Conservation (phyloP, 2,888 invertebrate species). For the Entomobrya proxima region DNA sequence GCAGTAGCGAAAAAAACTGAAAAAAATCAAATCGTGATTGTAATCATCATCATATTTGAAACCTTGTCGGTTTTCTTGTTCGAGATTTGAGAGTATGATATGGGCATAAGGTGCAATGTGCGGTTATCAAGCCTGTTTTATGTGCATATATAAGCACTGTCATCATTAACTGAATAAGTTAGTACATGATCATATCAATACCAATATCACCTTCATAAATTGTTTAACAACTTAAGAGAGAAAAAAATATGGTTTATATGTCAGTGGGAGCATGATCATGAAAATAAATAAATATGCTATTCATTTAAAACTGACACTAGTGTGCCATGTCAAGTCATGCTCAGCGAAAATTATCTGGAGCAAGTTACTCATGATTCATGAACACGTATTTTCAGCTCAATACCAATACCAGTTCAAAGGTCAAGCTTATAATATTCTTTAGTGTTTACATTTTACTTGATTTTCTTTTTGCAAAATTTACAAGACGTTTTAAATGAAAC, state of each 20-base stretch:
- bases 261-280: too few relatives aligned
- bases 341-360: conserved; percentile 38
- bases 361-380: conserved; percentile 45
- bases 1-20: conserved; percentile 2
- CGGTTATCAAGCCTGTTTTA: not conserved
- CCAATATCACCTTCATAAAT: too few relatives aligned
- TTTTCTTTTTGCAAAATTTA: too few relatives aligned
- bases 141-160: not conserved
- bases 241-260: too few relatives aligned
- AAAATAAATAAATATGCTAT: not conserved
- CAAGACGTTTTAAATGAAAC: too few relatives aligned
- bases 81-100: conserved; percentile 1
- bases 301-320: conserved; percentile 4
- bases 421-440: too few relatives aligned
- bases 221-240: too few relatives aligned
- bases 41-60: conserved; percentile 26
- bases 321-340: not conserved
- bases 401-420: too few relatives aligned
- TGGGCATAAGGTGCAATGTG: not conserved
- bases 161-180: conserved; percentile 11
- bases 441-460: too few relatives aligned
- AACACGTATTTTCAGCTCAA: conserved; percentile 20
- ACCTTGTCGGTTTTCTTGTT: conserved; percentile 28
- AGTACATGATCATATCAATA: too few relatives aligned
- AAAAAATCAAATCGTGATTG: not conserved